Evolutionary conservation across 2,797 vertebrate species (phyloP), one percentile per base, ranked within the genome.

Genomic region (Pyrrhura leucotis): DNA sequence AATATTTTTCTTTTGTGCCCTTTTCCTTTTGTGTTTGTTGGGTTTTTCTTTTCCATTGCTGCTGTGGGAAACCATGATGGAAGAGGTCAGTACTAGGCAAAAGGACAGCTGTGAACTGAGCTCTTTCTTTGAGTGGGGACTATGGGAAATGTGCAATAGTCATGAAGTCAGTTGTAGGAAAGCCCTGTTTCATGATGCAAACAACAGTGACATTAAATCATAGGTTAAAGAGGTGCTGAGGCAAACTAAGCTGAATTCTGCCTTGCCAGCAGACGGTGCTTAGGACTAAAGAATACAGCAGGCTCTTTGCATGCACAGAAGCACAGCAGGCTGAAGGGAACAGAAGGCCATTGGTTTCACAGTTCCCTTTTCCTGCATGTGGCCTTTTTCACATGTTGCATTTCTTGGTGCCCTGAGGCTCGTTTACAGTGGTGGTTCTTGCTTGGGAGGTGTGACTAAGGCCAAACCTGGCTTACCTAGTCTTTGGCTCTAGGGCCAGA

Each of bases 121-220:
- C 20, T 67, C 18, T 88, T 78, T 58, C 28, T 59, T 28, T 21
- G 7, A 19, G 12, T 13, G 15, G n/a, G 12, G 35, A 22, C 84
- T 85, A 26, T 62, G 87, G 79, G 76, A 91, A 78, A 88, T 4
- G 80, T 93, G 91, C 93, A 91, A 74, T 84, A 90, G 26, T 81
- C 71, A 29, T 51, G n/a, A 56, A 84, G 93, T 53, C 47, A 45
- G 51, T 54, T 62, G n/a, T 59, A 75, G 62, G 69, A 85, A 85
- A 90, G 62, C 50, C 44, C 13, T 58, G 13, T 75, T 78, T 69
- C 3, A 1, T 78, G 73, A 59, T 44, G 35, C 33, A n/a, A 54
- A 47, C 2, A 7, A 39, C 35, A 68, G 39, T 53, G 75, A 54
- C 61, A 33, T 65, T 66, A 75, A 88, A 68, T 26, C 31, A 25